These are phyloP conservation scores for Smittia aterrima DNA, from an alignment of 2,888 invertebrate genomes.

Conservation along the genomic window DNA sequence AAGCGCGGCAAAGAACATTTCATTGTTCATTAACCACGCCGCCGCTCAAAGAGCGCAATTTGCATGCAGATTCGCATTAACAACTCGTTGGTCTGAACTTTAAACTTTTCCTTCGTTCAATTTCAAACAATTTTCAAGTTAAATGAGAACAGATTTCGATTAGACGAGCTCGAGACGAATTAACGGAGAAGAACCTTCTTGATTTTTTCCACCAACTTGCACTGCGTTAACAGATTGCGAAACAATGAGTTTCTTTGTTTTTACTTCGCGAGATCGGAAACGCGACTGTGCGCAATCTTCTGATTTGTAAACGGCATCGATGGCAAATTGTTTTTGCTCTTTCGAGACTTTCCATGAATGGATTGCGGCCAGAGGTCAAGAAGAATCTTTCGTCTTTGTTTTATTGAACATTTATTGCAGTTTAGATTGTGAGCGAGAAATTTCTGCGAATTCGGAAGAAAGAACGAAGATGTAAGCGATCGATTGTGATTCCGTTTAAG, in stretches of 20 bases:
- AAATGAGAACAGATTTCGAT: not conserved
- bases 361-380: conserved; percentile 31
- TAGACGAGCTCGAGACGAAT: no score
- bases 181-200: no score
- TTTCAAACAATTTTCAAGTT: not conserved
- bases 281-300: conserved; percentile 19
- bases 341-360: not conserved
- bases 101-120: not conserved
- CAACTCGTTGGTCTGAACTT: not conserved
- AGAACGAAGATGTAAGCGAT: no score
- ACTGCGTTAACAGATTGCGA: not conserved
- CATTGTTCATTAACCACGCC: not conserved
- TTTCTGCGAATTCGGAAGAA: no score
- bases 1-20: not conserved
- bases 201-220: no score
- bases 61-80: not conserved
- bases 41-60: not conserved
- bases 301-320: conserved; percentile 1
- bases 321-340: conserved; percentile 37
- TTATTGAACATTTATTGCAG: no score
- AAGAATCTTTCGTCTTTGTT: not conserved
- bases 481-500: no score
- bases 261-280: not conserved
- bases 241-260: conserved; percentile 27
- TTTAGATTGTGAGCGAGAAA: no score